Percentiles rank a stretch among this genome's conserved stretches.
These are phyloP conservation scores for Trachops cirrhosus DNA, from an alignment of 2,797 vertebrate genomes.

Conservation along the genomic window DNA sequence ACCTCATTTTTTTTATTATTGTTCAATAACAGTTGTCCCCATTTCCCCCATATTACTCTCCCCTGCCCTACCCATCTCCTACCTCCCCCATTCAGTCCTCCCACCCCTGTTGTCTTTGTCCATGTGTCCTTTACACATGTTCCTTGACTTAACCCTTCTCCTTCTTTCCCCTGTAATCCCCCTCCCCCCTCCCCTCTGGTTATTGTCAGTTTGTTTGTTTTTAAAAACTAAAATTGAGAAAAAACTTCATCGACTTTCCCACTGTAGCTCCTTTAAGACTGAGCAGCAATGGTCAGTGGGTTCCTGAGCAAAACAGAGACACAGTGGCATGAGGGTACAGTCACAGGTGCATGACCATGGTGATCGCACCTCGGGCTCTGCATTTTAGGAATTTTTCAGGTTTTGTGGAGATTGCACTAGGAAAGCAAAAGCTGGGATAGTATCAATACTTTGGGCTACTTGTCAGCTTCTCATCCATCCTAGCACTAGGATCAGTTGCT, in stretches of 20 bases:
- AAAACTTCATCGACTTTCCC: background rate
- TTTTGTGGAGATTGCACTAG: background rate
- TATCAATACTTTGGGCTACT: background rate
- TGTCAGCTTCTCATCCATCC: background rate
- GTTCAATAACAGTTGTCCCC: too few relatives aligned
- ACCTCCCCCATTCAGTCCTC: too few relatives aligned
- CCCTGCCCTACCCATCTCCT: too few relatives aligned
- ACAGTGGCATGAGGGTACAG: accelerated
- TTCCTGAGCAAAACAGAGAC: background rate
- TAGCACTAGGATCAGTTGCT: background rate
- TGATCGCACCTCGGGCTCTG: too few relatives aligned
- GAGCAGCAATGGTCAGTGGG: background rate
- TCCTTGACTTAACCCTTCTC: too few relatives aligned
- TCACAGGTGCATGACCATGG: background rate
- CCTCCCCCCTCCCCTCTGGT: too few relatives aligned
- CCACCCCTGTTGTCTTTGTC: too few relatives aligned
- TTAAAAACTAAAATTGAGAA: background rate
- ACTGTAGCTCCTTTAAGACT: background rate
- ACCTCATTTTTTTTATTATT: background rate
- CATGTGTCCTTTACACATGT: too few relatives aligned
- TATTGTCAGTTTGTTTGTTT: too few relatives aligned
- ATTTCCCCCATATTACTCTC: too few relatives aligned
- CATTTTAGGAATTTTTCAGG: background rate
- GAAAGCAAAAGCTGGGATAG: background rate
- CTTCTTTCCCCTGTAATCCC: too few relatives aligned